A percentile compares a stretch with the other conserved stretches of the same genome.
These are phyloP conservation scores for Orussus abietinus DNA, from an alignment of 1,140 invertebrate species.

Conservation along the genomic window DNA sequence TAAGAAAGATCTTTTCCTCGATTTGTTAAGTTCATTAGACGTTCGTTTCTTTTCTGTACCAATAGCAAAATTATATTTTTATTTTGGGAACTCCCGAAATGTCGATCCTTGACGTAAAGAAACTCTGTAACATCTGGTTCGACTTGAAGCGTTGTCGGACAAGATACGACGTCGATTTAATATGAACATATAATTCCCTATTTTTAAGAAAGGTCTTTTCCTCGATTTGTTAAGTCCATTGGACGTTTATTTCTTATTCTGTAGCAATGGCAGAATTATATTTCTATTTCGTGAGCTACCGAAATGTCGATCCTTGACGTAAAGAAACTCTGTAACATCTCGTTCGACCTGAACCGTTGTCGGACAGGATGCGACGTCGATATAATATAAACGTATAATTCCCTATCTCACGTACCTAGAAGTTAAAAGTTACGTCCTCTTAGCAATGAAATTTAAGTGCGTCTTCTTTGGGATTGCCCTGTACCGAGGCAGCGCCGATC, in stretches of 20 bases:
- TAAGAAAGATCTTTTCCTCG: conserved; percentile 10
- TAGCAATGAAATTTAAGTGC: conserved; percentile 6
- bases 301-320: too few relatives aligned
- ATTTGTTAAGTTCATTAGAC: conserved; percentile 12
- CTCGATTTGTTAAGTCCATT: conserved; percentile 13
- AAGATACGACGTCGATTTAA: not conserved
- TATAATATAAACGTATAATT: not conserved
- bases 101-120: too few relatives aligned
- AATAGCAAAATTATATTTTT: too few relatives aligned
- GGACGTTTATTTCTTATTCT: too few relatives aligned
- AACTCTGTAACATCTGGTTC: too few relatives aligned
- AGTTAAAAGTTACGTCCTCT: conserved; percentile 8
- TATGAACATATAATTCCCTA: not conserved
- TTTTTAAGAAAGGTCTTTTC: conserved; percentile 9
- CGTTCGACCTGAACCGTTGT: too few relatives aligned
- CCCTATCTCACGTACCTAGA: not conserved
- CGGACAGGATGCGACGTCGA: not conserved
- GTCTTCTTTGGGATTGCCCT: not conserved
- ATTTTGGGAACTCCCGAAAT: too few relatives aligned
- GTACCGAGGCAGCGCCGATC: not conserved
- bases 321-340: too few relatives aligned
- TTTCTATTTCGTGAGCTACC: too few relatives aligned
- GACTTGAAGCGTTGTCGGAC: too few relatives aligned
- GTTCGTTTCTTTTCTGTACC: too few relatives aligned
- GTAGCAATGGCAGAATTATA: too few relatives aligned